Conservation (phyloP, 2,888 invertebrate species). For the Meteorus cinctellus region DNA sequence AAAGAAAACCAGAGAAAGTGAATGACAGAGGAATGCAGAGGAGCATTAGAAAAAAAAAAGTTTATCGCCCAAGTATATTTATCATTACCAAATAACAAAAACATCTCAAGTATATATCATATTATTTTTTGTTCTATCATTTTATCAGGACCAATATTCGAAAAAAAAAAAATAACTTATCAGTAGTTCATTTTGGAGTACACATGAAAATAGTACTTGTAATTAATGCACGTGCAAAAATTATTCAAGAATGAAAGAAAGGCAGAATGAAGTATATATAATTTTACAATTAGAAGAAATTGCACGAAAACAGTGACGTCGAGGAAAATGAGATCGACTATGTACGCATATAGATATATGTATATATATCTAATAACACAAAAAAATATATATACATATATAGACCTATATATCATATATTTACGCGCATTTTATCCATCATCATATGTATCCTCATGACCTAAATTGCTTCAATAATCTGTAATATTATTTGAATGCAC, state of each 20-base stretch:
- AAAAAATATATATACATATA: slow-evolving; percentile 1
- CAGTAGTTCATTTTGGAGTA: slow-evolving; percentile 57
- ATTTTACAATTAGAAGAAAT: slow-evolving; percentile 52
- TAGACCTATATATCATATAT: not conserved
- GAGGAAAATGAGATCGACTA: slow-evolving; percentile 45
- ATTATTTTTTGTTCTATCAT: slow-evolving; percentile 58
- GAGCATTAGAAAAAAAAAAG: not conserved
- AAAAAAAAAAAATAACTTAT: slow-evolving; percentile 50
- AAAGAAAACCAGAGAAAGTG: not conserved
- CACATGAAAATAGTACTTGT: slow-evolving; percentile 62
- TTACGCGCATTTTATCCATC: slow-evolving; percentile 41
- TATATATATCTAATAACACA: not conserved
- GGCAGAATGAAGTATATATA: slow-evolving; percentile 45
- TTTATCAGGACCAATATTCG: slow-evolving; percentile 65
- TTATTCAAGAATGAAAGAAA: slow-evolving; percentile 34
- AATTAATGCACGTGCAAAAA: slow-evolving; percentile 36
- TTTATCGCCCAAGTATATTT: not conserved
- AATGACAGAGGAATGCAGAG: not conserved
- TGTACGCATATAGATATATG: not conserved
- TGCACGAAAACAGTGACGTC: slow-evolving; percentile 56
- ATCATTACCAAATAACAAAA: slow-evolving; percentile 10
- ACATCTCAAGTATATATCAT: slow-evolving; percentile 20
- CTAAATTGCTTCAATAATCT: slow-evolving; percentile 17
- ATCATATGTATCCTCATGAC: slow-evolving; percentile 32
- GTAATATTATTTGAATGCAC: not conserved